phyloP scores from a whole-genome alignment of 2,888 invertebrate species.

The Bellardia bayeri region DNA sequence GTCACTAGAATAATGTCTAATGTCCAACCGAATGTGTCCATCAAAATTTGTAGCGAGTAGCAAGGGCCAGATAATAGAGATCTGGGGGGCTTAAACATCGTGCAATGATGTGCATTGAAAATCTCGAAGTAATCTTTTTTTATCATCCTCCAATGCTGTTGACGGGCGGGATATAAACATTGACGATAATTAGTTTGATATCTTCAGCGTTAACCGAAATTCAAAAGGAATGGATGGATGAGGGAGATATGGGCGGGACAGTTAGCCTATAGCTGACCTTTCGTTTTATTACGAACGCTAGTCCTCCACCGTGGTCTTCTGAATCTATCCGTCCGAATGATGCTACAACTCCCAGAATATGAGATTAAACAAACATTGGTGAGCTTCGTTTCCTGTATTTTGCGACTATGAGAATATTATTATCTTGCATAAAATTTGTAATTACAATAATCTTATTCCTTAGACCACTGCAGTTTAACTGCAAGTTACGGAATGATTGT shows the following conservation, averaged over 20 bases:
- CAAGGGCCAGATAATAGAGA: too few species aligned
- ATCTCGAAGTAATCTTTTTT: too few species aligned
- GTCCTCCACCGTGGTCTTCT: not conserved
- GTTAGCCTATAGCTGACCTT: too few species aligned
- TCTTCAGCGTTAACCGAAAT: not conserved
- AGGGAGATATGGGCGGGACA: too few species aligned
- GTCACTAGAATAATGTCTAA: too few species aligned
- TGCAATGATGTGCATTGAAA: too few species aligned
- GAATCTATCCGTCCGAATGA: not conserved
- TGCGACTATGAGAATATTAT: constrained; percentile 1
- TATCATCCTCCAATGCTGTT: too few species aligned
- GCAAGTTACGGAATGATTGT: not conserved
- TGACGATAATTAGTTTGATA: not conserved
- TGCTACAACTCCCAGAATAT: not conserved
- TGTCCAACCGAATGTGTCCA: too few species aligned
- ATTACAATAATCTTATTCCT: not conserved
- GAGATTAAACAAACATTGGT: not conserved
- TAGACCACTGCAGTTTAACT: not conserved
- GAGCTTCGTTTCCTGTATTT: constrained; percentile 23
- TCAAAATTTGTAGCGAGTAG: too few species aligned
- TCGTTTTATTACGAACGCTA: not conserved
- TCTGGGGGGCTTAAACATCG: too few species aligned
- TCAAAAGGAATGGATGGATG: too few species aligned
- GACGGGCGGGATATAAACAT: not conserved
- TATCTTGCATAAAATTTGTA: constrained; percentile 5